Evolutionary conservation across 2,113 vertebrate species (phyloP), one percentile per base, ranked within the genome.

Genomic region (Brachypodius melanocephalos): DNA sequence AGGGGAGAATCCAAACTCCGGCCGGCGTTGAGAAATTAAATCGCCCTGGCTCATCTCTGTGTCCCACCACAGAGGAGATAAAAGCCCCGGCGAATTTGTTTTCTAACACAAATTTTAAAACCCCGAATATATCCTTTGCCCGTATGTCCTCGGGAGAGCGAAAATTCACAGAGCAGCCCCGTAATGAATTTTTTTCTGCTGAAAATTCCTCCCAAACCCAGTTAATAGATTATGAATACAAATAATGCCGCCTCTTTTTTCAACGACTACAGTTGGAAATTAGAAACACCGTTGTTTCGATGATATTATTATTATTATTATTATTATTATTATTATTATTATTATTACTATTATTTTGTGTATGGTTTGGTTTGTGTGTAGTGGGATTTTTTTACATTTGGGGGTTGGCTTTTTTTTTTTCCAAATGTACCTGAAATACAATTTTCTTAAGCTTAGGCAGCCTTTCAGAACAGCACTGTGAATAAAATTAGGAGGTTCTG

Each of bases 201-300:
- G 66, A 91, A 95, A 94, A 93, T 95, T 91, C 69, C 24, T 71
- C 34, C 32, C 29, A 85, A 94, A 88, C n/a, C 14, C 42, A 26
- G 38, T 85, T 82, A 69, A 82, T 75, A 83, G 62, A 82, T 92
- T 86, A 85, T 54, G 55, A 32, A 65, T 73, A 38, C 28, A 87
- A 89, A 94, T 62, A 85, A 85, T 51, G 21, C 20, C 2, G 3
- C 19, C 49, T 89, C 17, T 76, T 92, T 92, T 49, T 58, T 67
- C 45, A 43, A 32, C 7, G 15, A 79, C 19, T 21, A 51, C 16
- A 58, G 66, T 5, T 79, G 58, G 8, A 85, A 94, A 94, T 92
- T 38, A 76, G 42, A 89, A 92, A 58, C 9, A 48, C 22, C 22
- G 16, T 65, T 81, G 19, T 46, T 79, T 26, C 75, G 19, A 2